Conservation (phyloP, 2,113 vertebrate species). For the Gadus macrocephalus region DNA sequence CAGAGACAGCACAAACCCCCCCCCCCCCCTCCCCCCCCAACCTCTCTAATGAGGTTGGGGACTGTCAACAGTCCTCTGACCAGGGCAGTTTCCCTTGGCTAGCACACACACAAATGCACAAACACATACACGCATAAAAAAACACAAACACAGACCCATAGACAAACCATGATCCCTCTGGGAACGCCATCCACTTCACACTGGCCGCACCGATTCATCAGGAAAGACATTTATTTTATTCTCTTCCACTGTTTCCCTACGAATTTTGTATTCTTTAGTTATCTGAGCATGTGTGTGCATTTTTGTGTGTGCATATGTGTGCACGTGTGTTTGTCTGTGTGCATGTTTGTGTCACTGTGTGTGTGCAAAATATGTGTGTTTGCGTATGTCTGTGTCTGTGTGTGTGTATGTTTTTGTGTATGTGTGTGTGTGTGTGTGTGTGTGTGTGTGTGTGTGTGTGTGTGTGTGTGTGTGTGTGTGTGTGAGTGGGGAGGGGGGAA, state of each 20-base stretch:
- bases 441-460: no score
- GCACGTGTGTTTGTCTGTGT: background rate
- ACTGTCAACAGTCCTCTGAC: conserved; percentile 66
- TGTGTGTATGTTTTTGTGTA: no score
- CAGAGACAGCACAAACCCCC: conserved; percentile 65
- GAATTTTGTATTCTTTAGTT: no score
- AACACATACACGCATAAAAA: background rate
- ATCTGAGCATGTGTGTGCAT: no score
- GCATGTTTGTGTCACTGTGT: no score
- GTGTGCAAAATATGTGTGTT: no score
- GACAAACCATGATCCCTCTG: conserved; percentile 41
- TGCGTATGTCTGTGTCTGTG: no score
- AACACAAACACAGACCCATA: no score
- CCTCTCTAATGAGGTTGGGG: conserved; percentile 74
- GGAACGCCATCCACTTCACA: conserved; percentile 61
- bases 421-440: no score
- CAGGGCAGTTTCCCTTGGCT: conserved; percentile 36
- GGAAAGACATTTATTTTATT: conserved; percentile 53
- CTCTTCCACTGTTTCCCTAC: conserved; percentile 11
- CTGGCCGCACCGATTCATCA: conserved; percentile 69
- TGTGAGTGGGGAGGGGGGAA: no score
- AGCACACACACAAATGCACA: conserved; percentile 27
- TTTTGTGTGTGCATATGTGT: no score
- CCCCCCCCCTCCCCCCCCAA: conserved; percentile 11
- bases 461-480: no score